Percentiles rank a stretch among this genome's conserved stretches.
phyloP scores from a whole-genome alignment of 2,113 vertebrate genomes.

The Choloepus hoffmanni region DNA sequence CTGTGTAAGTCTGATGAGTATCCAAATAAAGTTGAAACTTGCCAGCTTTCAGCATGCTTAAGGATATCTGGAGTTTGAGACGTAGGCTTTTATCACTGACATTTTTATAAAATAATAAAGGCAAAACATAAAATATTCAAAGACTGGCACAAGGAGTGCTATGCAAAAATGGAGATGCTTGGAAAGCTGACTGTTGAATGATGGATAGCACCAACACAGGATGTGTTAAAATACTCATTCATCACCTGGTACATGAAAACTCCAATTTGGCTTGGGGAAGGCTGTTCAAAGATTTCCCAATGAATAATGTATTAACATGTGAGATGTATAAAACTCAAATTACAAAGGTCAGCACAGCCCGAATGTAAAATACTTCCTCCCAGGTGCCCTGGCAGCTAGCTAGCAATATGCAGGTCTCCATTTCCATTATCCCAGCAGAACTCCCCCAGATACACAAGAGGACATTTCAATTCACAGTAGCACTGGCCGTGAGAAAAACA shows the following conservation, averaged over 20 bases:
- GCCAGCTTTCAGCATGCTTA: slow-evolving; percentile 45
- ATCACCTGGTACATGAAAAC: neutral
- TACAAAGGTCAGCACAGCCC: slow-evolving; percentile 59
- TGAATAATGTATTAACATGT: slow-evolving; percentile 63
- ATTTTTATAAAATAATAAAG: slow-evolving; percentile 59
- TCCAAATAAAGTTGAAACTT: slow-evolving; percentile 20
- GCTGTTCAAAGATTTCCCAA: slow-evolving; percentile 42
- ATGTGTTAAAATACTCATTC: slow-evolving; percentile 23
- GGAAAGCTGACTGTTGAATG: slow-evolving; percentile 19
- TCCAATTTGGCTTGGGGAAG: slow-evolving; percentile 54
- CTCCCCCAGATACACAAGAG: neutral
- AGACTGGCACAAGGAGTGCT: slow-evolving; percentile 6
- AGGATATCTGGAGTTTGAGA: neutral
- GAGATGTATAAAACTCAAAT: slow-evolving; percentile 56
- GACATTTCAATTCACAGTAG: slow-evolving; percentile 37
- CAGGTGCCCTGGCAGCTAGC: neutral
- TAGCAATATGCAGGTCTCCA: neutral
- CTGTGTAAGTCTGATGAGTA: neutral
- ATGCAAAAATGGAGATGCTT: slow-evolving; percentile 28
- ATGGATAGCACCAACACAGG: neutral
- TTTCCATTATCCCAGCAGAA: slow-evolving; percentile 32
- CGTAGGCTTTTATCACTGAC: slow-evolving; percentile 12
- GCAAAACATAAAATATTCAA: slow-evolving; percentile 51
- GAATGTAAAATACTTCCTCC: slow-evolving; percentile 45
- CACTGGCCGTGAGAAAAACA: slow-evolving; percentile 28